Evolutionary conservation across 2,113 vertebrate species (phyloP), one percentile per base, ranked within the genome.

Genomic region (Peucedramus taeniatus): DNA sequence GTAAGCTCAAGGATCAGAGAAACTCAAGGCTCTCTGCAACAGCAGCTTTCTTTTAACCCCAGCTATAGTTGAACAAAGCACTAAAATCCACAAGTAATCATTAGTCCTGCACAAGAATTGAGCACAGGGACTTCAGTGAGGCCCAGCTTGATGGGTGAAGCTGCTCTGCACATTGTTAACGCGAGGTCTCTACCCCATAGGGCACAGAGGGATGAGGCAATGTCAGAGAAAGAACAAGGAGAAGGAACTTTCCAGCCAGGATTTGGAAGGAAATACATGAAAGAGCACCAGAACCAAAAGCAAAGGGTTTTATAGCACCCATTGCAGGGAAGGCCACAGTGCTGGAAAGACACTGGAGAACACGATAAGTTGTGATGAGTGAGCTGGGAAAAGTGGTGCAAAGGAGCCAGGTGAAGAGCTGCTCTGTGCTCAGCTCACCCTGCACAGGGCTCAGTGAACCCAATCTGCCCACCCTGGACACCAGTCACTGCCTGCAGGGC

Each of bases 171-270:
- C 45, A 11, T 15, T 14, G 9, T 59, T 78, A 13, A 24, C 8
- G 35, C 0, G 1, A 78, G 45, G 31, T n/a, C 40, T 60, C 45
- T 35, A 28, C 31, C 26, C 22, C 3, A 3, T 5, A 56, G 0
- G 0, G 57, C 24, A 37, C 21, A 64, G 10, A 70, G 14, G 7
- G 8, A 65, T 21, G 24, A 85, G 37, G n/a, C 24, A 90, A 57
- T 2, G 1, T 1, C 0, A 0, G 28, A 81, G n/a, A 53, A 81
- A 74, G 51, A 82, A 57, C 11, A 81, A 65, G 42, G 24, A 77
- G 37, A 87, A 72, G 15, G 28, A 77, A 26, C 26, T 80, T 88
- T 77, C 74, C 64, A 74, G 50, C 2, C 72, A 61, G 20, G n/a
- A 78, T 84, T 66, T 77, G 53, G 45, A 86, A 64, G 27, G 14